Conservation (phyloP, 53 echinoderm and acorn worm genomes). For the Patiria pectinifera region DNA sequence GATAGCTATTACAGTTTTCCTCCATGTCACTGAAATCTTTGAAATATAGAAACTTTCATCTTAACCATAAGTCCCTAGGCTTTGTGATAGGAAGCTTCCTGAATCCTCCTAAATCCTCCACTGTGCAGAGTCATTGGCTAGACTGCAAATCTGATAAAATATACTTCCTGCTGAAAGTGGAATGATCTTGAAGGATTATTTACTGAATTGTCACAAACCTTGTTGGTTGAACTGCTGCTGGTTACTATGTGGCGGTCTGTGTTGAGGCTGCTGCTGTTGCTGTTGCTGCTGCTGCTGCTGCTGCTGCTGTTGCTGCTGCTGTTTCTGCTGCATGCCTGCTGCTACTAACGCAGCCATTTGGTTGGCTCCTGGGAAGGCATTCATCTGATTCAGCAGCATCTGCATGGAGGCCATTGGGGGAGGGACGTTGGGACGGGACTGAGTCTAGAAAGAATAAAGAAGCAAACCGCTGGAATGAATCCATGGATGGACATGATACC, state of each 20-base stretch:
- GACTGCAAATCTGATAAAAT: too few species aligned
- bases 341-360: constrained; percentile 59
- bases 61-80: too few species aligned
- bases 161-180: too few species aligned
- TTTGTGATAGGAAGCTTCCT: too few species aligned
- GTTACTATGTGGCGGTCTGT: constrained; percentile 17
- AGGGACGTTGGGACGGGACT: constrained; percentile 61
- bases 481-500: too few species aligned
- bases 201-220: constrained; percentile 5
- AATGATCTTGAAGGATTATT: too few species aligned
- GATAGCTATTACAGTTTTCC: too few species aligned
- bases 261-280: constrained; percentile 59
- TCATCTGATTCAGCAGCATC: constrained; percentile 67
- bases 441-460: constrained; percentile 38
- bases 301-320: constrained; percentile 66
- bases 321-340: constrained; percentile 65
- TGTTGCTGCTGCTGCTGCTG: constrained; percentile 72
- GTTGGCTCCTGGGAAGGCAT: constrained; percentile 55
- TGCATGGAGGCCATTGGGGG: constrained; percentile 54
- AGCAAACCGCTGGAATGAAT: neutral
- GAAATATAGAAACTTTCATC: too few species aligned
- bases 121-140: too few species aligned
- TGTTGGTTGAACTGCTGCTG: constrained; percentile 55
- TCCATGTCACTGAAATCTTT: too few species aligned
- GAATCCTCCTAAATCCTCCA: too few species aligned